Evolutionary conservation across 2,797 vertebrate genomes (phyloP).

Genomic region (Microctenopoma lineatum): DNA sequence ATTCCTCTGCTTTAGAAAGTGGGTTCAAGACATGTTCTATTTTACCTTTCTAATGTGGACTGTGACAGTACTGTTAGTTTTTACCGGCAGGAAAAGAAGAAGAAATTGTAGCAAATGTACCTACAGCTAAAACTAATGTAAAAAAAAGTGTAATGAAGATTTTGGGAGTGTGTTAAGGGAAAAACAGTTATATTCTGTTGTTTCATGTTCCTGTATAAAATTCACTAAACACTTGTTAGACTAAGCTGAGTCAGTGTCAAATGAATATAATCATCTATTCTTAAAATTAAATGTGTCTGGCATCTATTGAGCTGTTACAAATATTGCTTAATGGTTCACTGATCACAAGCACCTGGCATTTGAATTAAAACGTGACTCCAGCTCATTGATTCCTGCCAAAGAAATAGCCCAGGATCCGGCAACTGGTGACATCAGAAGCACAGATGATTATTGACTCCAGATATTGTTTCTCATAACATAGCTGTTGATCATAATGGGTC

Average conservation of each 20-base stretch:
- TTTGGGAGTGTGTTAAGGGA: neutral
- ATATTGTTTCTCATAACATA: neutral
- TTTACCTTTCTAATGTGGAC: neutral
- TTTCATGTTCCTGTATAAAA: neutral
- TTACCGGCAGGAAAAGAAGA: no score
- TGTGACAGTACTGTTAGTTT: neutral
- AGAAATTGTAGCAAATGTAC: no score
- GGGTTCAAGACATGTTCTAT: neutral
- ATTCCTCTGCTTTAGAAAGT: neutral
- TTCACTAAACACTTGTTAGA: no score
- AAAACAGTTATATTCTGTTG: neutral
- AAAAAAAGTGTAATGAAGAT: neutral
- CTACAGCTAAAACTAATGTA: no score
- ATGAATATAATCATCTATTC: neutral
- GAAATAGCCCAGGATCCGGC: neutral
- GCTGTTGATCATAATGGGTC: no score
- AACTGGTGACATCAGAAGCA: neutral
- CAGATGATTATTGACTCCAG: neutral
- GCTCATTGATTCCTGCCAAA: no score
- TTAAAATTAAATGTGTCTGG: neutral
- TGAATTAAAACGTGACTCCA: no score
- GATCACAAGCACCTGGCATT: neutral
- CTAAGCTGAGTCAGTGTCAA: no score
- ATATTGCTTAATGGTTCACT: neutral
- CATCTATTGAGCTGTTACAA: neutral